These are phyloP conservation scores for Porites evermanni DNA, from an alignment of 92 coral and sea anemone species.

Conservation along the genomic window DNA sequence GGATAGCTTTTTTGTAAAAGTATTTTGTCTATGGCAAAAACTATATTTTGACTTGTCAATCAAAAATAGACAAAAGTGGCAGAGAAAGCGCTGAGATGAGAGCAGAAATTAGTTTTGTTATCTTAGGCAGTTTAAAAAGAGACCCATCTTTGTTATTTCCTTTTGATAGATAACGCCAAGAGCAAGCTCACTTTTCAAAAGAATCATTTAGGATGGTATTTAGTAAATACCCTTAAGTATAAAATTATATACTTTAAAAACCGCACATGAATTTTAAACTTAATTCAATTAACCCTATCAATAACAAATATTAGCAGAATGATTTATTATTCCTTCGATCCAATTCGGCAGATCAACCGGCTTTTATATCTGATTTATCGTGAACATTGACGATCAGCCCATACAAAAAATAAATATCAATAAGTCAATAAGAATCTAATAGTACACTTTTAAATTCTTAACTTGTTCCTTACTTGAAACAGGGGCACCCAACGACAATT, in stretches of 20 bases:
- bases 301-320: not conserved
- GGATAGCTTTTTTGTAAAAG: not conserved
- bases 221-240: not conserved
- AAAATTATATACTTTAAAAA: constrained; percentile 14
- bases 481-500: too few relatives aligned
- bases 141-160: not conserved
- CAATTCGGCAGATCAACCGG: constrained; percentile 1
- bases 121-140: not conserved
- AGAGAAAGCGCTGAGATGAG: not conserved
- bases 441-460: too few relatives aligned
- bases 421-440: too few relatives aligned
- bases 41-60: not conserved
- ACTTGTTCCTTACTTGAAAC: too few relatives aligned
- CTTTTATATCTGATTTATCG: not conserved
- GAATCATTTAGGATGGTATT: not conserved
- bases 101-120: not conserved
- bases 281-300: not conserved
- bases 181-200: not conserved
- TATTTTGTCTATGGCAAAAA: constrained; percentile 13
- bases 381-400: not conserved
- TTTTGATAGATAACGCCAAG: not conserved
- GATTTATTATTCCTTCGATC: not conserved
- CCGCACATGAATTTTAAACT: not conserved
- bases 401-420: too few relatives aligned
- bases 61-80: not conserved